Evolutionary conservation across 37 sponge, comb jelly and placozoan species (phyloP), one percentile per base, ranked within the genome.

Genomic region (Amphimedon queenslandica): DNA sequence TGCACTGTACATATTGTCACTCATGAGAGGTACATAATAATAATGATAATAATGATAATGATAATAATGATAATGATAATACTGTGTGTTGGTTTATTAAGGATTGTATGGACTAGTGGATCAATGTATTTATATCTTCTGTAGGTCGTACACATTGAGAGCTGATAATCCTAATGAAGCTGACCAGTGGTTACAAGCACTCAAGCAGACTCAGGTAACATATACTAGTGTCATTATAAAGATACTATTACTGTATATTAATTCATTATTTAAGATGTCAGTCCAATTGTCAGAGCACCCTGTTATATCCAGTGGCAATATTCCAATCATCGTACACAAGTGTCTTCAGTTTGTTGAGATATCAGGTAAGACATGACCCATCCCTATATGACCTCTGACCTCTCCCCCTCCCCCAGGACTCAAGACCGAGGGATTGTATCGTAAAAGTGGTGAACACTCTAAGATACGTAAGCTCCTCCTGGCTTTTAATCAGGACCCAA

Each of bases 281-380:
- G 88, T 92, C 21, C 88, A 87, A 42, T 73, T 92, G 5, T 20
- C 53, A 32, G 88, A 86, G 36, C 92, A 92, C 57, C 87, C 82
- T 83, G 56, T 70, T 29, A 51, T 58, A 31, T 82, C 83, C 8
- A 70, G 60, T 42, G 57, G 55, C 13, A 72, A 76, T 25, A 79
- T 93, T 21, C 94, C 94, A 5, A 64, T 93, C 43, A 64, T 93
- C 20, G 80, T 93, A 6, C 85, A 88, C 82, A 93, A 93, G 74
- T 93, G 94, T 55, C 72, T 93, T 33, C 85, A 88, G 84, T 93
- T 93, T 58, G 75, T 93, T 37, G 94, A 93, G 71, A 47, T 75
- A 2, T 37, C 66, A 53, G 94, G 92, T 80, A 55, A 55, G 67
- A 25, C 16, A 55, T 58, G 32, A n/a, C 28, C 41, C 28, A 28